Conservation (phyloP, 2,888 invertebrate genomes). For the Leucophenga maculata region DNA sequence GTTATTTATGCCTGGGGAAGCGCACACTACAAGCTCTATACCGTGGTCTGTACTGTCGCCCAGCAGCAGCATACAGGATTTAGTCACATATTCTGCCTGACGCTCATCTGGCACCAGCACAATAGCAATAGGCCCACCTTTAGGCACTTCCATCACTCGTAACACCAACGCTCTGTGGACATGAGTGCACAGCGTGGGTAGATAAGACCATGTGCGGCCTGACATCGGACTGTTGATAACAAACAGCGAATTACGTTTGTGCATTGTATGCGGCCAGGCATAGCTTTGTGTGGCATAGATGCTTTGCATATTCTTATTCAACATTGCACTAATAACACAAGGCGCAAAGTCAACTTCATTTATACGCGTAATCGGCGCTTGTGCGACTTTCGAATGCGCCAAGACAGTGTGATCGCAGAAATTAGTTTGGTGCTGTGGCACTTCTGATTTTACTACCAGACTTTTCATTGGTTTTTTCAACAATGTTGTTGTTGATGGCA, state of each 20-base stretch:
- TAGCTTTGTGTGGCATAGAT: conserved; percentile 76
- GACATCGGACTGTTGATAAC: conserved; percentile 76
- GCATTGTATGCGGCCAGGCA: conserved; percentile 80
- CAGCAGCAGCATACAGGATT: conserved; percentile 71
- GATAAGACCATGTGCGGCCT: conserved; percentile 82
- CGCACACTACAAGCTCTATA: conserved; percentile 72
- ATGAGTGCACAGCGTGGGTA: conserved; percentile 76
- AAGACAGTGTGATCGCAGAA: conserved; percentile 55
- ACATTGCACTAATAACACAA: conserved; percentile 57
- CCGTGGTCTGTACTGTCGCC: conserved; percentile 54
- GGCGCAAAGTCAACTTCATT: conserved; percentile 52
- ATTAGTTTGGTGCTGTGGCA: too few relatives aligned
- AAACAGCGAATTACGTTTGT: conserved; percentile 77
- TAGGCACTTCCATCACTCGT: not conserved
- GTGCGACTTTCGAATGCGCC: conserved; percentile 56
- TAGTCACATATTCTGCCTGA: conserved; percentile 74
- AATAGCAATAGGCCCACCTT: conserved; percentile 76
- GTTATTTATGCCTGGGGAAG: conserved; percentile 60
- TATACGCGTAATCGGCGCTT: conserved; percentile 49
- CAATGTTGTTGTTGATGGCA: too few relatives aligned
- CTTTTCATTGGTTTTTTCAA: too few relatives aligned
- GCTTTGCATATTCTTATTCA: conserved; percentile 55
- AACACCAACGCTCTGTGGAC: not conserved
- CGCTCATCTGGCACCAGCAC: conserved; percentile 79
- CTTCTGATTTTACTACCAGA: too few relatives aligned